Evolutionary conservation across 2,888 invertebrate species (phyloP).

Genomic region (Rhingia campestris): DNA sequence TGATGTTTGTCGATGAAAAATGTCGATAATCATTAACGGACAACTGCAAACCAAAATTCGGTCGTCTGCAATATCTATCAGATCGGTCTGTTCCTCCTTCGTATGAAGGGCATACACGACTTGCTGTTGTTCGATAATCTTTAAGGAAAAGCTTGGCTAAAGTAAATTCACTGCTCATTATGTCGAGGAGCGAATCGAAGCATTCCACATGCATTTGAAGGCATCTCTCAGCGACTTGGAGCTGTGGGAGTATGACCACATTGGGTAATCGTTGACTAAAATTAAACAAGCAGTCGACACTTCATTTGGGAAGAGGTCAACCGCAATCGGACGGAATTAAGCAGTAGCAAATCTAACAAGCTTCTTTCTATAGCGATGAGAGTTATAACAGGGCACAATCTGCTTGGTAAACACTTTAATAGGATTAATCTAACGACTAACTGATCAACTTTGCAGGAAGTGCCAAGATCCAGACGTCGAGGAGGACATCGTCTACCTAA

Average conservation of each 20-base stretch:
- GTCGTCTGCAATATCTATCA: conserved; percentile 95
- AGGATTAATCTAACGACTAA: no score
- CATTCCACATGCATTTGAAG: conserved; percentile 87
- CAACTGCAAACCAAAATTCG: conserved; percentile 90
- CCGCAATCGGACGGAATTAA: conserved; percentile 94
- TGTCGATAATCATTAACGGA: no score
- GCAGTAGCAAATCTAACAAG: no score
- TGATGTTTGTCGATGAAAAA: conserved; percentile 94
- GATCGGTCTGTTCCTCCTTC: conserved; percentile 86
- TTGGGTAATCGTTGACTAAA: conserved; percentile 88
- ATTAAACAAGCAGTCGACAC: conserved; percentile 90
- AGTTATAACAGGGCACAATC: no score
- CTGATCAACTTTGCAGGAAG: no score
- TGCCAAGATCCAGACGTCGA: no score
- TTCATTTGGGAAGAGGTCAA: conserved; percentile 89
- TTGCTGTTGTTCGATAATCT: conserved; percentile 92
- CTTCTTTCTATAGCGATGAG: no score
- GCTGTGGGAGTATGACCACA: conserved; percentile 85
- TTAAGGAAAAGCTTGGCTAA: conserved; percentile 93
- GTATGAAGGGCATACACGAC: no score
- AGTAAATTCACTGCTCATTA: conserved; percentile 86
- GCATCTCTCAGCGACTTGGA: conserved; percentile 85
- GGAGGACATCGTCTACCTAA: no score
- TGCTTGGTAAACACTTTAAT: no score
- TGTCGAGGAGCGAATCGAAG: conserved; percentile 89